phyloP scores from a whole-genome alignment of 2,888 invertebrate genomes.

The Heliconius hortense region DNA sequence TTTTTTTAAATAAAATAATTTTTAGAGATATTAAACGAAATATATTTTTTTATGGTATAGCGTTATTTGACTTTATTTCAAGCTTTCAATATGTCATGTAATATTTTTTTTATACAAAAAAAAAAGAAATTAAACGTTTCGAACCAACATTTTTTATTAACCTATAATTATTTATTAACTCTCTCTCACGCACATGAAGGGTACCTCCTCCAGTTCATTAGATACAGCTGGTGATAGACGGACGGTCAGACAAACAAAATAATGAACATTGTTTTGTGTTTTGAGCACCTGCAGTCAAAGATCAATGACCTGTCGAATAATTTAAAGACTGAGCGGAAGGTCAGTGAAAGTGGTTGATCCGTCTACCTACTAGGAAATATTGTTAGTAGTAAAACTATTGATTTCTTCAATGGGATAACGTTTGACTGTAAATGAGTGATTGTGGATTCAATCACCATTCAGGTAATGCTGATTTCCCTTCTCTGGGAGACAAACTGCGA shows the following conservation, averaged over 20 bases:
- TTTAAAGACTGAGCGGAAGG: slow-evolving; percentile 7
- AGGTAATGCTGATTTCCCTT: neutral
- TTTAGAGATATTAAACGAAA: too few relatives aligned
- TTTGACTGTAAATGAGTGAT: neutral
- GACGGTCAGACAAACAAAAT: neutral
- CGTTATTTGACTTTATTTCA: too few relatives aligned
- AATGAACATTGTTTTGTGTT: neutral
- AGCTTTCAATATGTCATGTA: too few relatives aligned
- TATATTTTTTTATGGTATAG: too few relatives aligned
- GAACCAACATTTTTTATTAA: too few relatives aligned
- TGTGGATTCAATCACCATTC: neutral
- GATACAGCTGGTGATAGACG: neutral
- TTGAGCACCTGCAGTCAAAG: slow-evolving; percentile 14
- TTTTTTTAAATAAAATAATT: too few relatives aligned
- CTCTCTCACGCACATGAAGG: too few relatives aligned
- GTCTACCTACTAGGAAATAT: neutral
- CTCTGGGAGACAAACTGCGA: neutral
- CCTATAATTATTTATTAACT: too few relatives aligned
- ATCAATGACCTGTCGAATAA: slow-evolving; percentile 17
- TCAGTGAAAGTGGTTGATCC: slow-evolving; percentile 25
- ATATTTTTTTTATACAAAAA: too few relatives aligned
- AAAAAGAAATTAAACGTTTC: too few relatives aligned
- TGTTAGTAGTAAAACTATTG: neutral
- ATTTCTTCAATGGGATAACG: neutral
- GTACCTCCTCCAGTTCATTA: too few relatives aligned